Base-by-base conservation (phyloP, 35 echinoderm and acorn worm genomes). In the Holothuria glaberrima region DNA sequence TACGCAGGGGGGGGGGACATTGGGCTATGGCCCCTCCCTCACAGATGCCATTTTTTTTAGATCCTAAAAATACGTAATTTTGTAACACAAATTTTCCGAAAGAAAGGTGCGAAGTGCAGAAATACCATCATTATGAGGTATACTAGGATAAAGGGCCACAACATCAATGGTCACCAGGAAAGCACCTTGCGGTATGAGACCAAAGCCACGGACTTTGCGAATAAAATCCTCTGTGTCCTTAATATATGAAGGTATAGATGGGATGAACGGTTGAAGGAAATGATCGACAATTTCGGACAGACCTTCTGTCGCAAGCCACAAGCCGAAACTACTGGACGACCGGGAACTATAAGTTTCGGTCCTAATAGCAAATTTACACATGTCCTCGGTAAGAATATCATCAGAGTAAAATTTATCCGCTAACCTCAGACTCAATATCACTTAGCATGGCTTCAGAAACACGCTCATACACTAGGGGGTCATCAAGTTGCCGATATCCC, bases 131-230 rank as follows among this genome's bases (percentile, higher is more conserved):
- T n/a, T n/a, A n/a, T n/a, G n/a, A n/a, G n/a, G n/a, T n/a, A n/a
- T n/a, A n/a, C n/a, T n/a, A n/a, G n/a, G n/a, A n/a, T n/a, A n/a
- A 65, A 65, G 61, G 17, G 20, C 61, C 63, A 66, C 12, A 66
- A 66, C 63, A 66, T 66, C 63, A 66, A 66, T 66, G 12, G 63
- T 66, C 12, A 66, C 63, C 30, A 76, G 34, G 72, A 76, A 48
- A 48, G 72, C 33, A 30, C 6, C 18, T 4, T 3, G 25, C 6
- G 72, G 72, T 32, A 75, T 6, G 10, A 25, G 72, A 9, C 20
- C 30, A 46, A 75, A 20, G 3, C 22, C 64, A 68, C 22, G 22
- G 64, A 68, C 30, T 68, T 75, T 75, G 28, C 72, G 72, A 46
- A 75, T 32, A 30, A 75, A 75, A 20, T 75, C 24, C 24, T 10